Conservation (phyloP, 2,113 vertebrate genomes). For the Toxotes chatareus region DNA sequence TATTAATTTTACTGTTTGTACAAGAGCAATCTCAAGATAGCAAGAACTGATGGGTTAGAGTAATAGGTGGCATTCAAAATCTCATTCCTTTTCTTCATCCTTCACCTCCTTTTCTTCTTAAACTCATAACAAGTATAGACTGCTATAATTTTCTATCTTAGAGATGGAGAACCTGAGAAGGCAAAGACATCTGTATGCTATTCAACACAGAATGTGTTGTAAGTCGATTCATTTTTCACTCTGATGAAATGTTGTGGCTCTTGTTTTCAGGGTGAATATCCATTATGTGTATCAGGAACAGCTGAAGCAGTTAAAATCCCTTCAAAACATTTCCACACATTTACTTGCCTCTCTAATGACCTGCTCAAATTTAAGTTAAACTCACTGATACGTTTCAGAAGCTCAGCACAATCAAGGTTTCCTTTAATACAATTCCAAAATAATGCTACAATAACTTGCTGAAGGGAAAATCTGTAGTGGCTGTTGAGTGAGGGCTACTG, state of each 20-base stretch:
- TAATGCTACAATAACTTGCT: not conserved
- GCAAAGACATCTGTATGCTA: not conserved
- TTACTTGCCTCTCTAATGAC: not conserved
- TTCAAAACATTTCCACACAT: not conserved
- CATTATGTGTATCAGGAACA: not conserved
- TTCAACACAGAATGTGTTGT: not conserved
- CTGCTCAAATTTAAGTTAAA: not conserved
- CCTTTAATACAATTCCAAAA: not conserved
- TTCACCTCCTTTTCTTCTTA: not conserved
- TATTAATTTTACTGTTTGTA: not conserved
- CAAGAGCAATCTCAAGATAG: not conserved
- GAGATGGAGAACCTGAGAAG: not conserved
- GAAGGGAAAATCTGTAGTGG: not conserved
- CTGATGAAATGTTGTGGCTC: not conserved
- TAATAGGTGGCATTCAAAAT: conserved; percentile 1
- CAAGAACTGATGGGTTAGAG: not conserved
- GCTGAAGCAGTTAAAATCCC: not conserved
- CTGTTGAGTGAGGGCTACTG: not conserved
- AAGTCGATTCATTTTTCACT: not conserved
- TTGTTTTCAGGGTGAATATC: not conserved
- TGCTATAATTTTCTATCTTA: not conserved
- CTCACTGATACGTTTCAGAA: not conserved
- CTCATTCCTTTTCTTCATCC: not conserved
- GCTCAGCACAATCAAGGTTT: not conserved
- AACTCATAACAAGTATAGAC: not conserved